Base-by-base conservation (phyloP, 2,888 invertebrate species). In the Callyntrura sp. region DNA sequence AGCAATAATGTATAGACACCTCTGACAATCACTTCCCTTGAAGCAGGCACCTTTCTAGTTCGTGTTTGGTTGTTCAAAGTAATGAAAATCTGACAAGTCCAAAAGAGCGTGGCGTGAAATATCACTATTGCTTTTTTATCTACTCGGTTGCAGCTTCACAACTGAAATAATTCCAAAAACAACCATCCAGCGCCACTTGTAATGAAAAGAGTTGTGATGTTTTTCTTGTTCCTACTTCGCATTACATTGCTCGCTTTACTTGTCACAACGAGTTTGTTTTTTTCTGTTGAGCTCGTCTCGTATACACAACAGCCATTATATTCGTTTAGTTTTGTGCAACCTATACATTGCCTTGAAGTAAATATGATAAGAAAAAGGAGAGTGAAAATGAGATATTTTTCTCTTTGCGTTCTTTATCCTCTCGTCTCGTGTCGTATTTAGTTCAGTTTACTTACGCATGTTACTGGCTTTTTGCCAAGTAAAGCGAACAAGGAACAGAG, bases 371-470 rank as follows among this genome's bases (percentile, higher is more conserved):
- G 25, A 76, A 70, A 51, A 51, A 1, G 57, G 14, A 57, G 28
- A 81, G 62, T 68, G 35, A 48, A 73, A 43, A 73, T 73, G 45
- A 35, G 8, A 17, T 25, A 48, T 82, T 23, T 82, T 23, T 68
- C 43, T 55, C 35, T 79, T 17, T 45, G 17, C 62, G 0, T 62
- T 51, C 65, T 65, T 70, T 45, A 70, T 70, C 70, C 83, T 68
- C 48, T 68, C 48, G 51, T 68, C 68, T 84, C 35, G 65, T 82
- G 65, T 82, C 62, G 82, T 82, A 82, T 82, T 82, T 65, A 82
- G 82, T 84, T 70, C 83, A 70, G 23, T 45, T 76, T 86, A 86
- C 86, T 76, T 86, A 86, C 86, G 86, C 86, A 86, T 86, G 78
- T 45, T 85, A 57, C 79, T 86, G 79, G 86, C 65, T 20, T 6